Base-by-base conservation (phyloP, 2,113 vertebrate genomes). In the Excalfactoria chinensis region DNA sequence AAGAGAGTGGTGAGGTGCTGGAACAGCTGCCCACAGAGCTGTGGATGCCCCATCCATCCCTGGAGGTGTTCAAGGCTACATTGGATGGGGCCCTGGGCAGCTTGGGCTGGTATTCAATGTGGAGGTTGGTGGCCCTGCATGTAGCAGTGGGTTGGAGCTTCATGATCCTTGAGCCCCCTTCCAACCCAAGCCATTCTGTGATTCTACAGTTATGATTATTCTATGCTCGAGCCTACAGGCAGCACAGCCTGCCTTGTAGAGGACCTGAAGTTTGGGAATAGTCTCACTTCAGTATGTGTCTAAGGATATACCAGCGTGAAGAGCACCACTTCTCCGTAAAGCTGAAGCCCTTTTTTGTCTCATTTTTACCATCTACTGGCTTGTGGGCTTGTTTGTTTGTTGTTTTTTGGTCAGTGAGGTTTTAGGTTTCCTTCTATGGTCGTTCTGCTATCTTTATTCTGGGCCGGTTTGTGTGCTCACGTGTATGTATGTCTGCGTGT, bases 351-450 rank as follows among this genome's bases (percentile, higher is more conserved):
- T 58, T 84, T 84, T 75, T 53, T 72, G 26, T 58, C 86, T 81
- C 35, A 1, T 44, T 75, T 93, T 77, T 66, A 62, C 30, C 58
- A 58, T 71, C 51, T 30, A 40, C 26, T 56, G 69, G 72, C 55
- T 70, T n/a, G 7, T 58, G 87, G 68, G 7, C 41, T 89, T 78
- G 75, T 77, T 92, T 69, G 55, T 51, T 83, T 81, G 75, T 70
- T 88, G n/a, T 34, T 75, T 80, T 86, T 92, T 78, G 83, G 66
- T 82, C 10, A 18, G 44, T 75, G 88, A 92, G 73, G 40, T 90
- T 96, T 91, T 66, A 48, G 48, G 48, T 78, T 92, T 89, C 79
- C 53, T 62, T 1, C 0, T 48, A 13, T 1, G 37, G 72, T 22
- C 73, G 51, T 73, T 48, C 69, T 68, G 18, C 73, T 48, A 3